Evolutionary conservation across 2,113 vertebrate genomes (phyloP).

Genomic region (Anoplopoma fimbria): DNA sequence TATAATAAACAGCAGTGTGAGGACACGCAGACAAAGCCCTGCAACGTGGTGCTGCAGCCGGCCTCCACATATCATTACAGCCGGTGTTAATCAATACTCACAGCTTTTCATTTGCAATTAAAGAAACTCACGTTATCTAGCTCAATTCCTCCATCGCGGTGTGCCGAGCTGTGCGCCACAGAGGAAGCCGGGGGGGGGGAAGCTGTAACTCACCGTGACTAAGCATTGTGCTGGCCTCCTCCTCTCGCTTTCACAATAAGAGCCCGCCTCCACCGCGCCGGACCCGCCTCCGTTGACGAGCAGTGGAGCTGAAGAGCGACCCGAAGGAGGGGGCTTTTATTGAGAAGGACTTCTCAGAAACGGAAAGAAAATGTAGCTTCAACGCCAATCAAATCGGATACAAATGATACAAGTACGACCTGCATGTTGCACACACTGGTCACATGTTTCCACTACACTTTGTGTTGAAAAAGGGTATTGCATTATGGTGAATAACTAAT

Average conservation of each 20-base stretch:
- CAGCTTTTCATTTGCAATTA: constrained; percentile 16
- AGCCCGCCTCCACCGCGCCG: constrained; percentile 39
- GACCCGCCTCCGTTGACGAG: constrained; percentile 11
- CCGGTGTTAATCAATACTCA: not conserved
- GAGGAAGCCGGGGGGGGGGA: constrained; percentile 53
- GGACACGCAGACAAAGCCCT: constrained; percentile 51
- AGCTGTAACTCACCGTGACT: constrained; percentile 88
- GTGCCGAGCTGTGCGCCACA: constrained; percentile 68
- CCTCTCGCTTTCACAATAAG: constrained; percentile 80
- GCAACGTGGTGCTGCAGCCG: not conserved
- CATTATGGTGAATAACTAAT: not conserved
- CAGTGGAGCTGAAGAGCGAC: not conserved
- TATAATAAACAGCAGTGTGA: constrained; percentile 67
- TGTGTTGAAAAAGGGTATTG: not conserved
- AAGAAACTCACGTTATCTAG: constrained; percentile 68
- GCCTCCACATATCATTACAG: not conserved
- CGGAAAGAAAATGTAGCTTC: constrained; percentile 27
- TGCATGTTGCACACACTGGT: not conserved
- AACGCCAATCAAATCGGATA: constrained; percentile 39
- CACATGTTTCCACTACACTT: not conserved
- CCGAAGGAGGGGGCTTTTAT: constrained; percentile 59
- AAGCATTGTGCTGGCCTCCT: constrained; percentile 83
- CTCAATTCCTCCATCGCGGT: constrained; percentile 69
- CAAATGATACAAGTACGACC: not conserved
- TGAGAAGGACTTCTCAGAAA: constrained; percentile 43